Evolutionary conservation across 2,888 invertebrate species (phyloP).

Genomic region (Apamea monoglypha): DNA sequence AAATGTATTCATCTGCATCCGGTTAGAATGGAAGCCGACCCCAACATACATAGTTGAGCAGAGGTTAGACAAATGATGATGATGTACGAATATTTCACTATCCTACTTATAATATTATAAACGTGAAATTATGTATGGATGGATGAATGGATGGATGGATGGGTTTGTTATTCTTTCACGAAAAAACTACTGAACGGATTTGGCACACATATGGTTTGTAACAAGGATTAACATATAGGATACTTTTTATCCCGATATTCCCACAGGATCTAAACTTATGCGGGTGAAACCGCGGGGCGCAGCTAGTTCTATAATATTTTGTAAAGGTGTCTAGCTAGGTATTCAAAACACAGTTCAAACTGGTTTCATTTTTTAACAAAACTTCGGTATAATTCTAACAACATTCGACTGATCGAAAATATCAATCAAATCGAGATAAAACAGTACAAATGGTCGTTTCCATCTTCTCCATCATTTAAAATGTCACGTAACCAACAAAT

Average conservation of each 20-base stretch:
- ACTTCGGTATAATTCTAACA: neutral
- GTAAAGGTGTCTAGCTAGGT: too few species aligned
- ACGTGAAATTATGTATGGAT: too few species aligned
- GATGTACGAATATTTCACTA: neutral
- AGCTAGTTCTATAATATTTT: too few species aligned
- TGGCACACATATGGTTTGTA: too few species aligned
- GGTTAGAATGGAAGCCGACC: neutral
- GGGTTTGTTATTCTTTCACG: too few species aligned
- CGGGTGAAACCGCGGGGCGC: too few species aligned
- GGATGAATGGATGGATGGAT: too few species aligned
- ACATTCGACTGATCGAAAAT: neutral
- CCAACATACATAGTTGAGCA: neutral
- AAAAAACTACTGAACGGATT: too few species aligned
- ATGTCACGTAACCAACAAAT: constrained; percentile 43
- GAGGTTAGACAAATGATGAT: neutral
- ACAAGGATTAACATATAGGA: too few species aligned
- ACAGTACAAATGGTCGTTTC: constrained; percentile 23
- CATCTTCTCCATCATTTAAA: neutral
- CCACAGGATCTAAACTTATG: too few species aligned
- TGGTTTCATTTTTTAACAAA: neutral
- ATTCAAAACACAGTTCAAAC: neutral
- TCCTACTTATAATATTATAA: too few species aligned
- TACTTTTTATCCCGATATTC: too few species aligned
- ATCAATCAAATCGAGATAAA: constrained; percentile 12
- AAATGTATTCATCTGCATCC: neutral